Evolutionary conservation across 1,140 invertebrate genomes (phyloP).

Genomic region (Achatina immaculata): DNA sequence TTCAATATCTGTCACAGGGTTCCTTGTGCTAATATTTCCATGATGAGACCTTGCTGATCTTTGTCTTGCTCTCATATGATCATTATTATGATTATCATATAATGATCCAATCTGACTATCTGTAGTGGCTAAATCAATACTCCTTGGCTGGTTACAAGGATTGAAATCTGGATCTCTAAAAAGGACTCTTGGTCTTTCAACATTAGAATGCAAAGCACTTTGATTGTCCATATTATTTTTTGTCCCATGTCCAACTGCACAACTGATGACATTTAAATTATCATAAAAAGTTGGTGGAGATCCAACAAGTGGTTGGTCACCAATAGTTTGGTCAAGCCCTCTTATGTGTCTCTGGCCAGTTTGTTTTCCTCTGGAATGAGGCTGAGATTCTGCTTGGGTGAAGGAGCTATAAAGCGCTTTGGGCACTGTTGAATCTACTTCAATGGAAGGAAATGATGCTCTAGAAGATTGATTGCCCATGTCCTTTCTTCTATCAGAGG

Average conservation of each 20-base stretch:
- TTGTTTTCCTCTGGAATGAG: not conserved
- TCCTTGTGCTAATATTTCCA: not conserved
- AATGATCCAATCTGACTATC: not conserved
- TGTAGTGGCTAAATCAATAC: not conserved
- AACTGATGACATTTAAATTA: not conserved
- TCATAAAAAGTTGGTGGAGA: constrained; percentile 6
- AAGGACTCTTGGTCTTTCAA: not conserved
- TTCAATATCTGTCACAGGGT: not conserved
- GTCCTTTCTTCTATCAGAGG: not conserved
- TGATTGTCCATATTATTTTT: not conserved
- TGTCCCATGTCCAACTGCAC: not conserved
- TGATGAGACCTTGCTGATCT: not conserved
- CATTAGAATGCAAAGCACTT: not conserved
- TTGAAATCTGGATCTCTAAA: not conserved
- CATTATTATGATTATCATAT: not conserved
- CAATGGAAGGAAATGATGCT: not conserved
- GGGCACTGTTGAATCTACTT: not conserved
- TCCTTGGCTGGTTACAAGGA: not conserved
- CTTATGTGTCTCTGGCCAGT: not conserved
- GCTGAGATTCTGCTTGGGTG: not conserved
- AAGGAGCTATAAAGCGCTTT: not conserved
- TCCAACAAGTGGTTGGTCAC: not conserved
- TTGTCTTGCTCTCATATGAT: not conserved
- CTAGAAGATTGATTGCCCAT: too few species aligned
- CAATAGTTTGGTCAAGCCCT: not conserved